A percentile compares a stretch with the other conserved stretches of the same genome.
phyloP scores from a whole-genome alignment of 2,797 vertebrate species.

The Crenuchus spilurus region DNA sequence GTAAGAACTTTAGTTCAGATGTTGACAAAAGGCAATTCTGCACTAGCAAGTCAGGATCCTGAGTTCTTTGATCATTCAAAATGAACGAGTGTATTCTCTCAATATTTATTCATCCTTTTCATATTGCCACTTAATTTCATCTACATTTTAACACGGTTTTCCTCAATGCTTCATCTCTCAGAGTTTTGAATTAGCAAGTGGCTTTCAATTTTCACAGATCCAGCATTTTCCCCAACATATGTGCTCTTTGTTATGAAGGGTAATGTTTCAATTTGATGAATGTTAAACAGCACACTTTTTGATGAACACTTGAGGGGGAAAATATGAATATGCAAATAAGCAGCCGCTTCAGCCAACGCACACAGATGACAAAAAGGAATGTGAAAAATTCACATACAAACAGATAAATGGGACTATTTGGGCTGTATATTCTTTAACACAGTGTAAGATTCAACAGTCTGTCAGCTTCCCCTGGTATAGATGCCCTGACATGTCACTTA shows the following conservation, averaged over 20 bases:
- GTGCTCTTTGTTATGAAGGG: slow-evolving; percentile 36
- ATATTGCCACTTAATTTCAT: slow-evolving; percentile 9
- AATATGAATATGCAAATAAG: slow-evolving; percentile 56
- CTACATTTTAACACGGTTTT: slow-evolving; percentile 18
- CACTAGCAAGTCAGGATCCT: background rate
- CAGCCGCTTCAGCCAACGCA: slow-evolving; percentile 30
- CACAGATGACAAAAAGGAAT: slow-evolving; percentile 35
- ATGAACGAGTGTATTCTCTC: background rate
- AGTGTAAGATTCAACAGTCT: background rate
- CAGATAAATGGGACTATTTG: background rate
- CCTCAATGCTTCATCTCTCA: slow-evolving; percentile 11
- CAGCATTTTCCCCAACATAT: slow-evolving; percentile 26
- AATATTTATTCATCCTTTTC: slow-evolving; percentile 8
- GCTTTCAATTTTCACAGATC: slow-evolving; percentile 24
- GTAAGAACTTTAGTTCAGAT: background rate
- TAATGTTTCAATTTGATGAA: slow-evolving; percentile 53
- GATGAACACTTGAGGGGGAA: slow-evolving; percentile 48
- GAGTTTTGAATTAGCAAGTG: slow-evolving; percentile 25
- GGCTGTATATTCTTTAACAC: background rate
- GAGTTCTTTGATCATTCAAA: background rate
- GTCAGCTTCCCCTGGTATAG: background rate
- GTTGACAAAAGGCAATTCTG: background rate
- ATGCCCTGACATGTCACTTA: background rate
- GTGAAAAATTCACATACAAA: slow-evolving; percentile 26
- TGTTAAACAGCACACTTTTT: slow-evolving; percentile 41